Conservation (phyloP, 2,113 vertebrate genomes). For the Pelmatolapia mariae region DNA sequence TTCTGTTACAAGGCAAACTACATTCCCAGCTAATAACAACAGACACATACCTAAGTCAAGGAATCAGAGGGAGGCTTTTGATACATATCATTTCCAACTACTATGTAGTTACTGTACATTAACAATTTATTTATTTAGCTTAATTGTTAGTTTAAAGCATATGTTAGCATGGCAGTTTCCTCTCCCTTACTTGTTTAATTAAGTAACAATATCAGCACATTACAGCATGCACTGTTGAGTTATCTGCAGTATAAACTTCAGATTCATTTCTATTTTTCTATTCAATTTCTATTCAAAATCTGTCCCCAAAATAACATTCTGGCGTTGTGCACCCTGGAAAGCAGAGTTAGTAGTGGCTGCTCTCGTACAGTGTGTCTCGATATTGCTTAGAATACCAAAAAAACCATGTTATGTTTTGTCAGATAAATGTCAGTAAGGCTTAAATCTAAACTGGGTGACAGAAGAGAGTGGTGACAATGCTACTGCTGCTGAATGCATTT, state of each 20-base stretch:
- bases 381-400: conserved; percentile 34
- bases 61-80: conserved; percentile 38
- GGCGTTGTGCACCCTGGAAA: background rate
- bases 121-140: conserved; percentile 35
- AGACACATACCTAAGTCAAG: background rate
- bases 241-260: conserved; percentile 36
- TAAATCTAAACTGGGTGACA: background rate
- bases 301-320: background rate
- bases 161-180: conserved; percentile 50
- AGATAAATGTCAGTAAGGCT: conserved; percentile 44
- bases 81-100: conserved; percentile 71
- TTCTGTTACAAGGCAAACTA: background rate
- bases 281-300: conserved; percentile 42
- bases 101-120: conserved; percentile 76
- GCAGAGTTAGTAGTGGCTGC: background rate
- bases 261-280: conserved; percentile 72
- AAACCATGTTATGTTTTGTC: conserved; percentile 32
- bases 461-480: background rate
- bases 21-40: background rate
- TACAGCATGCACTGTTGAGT: conserved; percentile 58
- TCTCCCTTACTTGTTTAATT: conserved; percentile 39
- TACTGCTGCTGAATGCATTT: conserved; percentile 37
- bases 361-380: background rate
- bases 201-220: conserved; percentile 18
- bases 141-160: conserved; percentile 38